Conservation (phyloP, 2,113 vertebrate species). For the Arizona elegans region DNA sequence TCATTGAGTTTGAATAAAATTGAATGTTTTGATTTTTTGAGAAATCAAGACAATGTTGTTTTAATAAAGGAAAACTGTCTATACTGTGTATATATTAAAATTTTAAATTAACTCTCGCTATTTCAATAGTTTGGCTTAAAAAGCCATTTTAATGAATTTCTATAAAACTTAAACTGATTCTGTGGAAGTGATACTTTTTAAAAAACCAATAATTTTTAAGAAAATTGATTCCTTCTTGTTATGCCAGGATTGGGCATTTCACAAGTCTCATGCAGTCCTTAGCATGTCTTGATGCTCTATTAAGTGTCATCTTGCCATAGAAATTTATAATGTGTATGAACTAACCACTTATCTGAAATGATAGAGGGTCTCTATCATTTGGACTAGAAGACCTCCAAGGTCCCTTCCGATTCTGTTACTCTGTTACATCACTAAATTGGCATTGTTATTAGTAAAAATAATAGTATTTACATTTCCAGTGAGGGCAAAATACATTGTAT, state of each 20-base stretch:
- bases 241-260: not conserved
- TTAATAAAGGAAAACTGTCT: slow-evolving; percentile 16
- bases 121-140: not conserved
- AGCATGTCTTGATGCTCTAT: not conserved
- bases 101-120: not conserved
- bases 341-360: not conserved
- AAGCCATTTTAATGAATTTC: not conserved
- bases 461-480: not conserved
- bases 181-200: not conserved
- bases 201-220: not conserved
- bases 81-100: fast-evolving
- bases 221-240: not conserved
- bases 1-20: not conserved
- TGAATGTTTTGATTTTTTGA: not conserved
- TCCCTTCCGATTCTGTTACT: not conserved
- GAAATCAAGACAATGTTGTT: not conserved
- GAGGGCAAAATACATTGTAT: not conserved
- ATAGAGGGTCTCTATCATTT: not conserved
- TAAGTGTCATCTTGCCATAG: not conserved
- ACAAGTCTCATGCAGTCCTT: not conserved
- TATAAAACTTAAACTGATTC: not conserved
- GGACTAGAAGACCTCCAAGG: not conserved
- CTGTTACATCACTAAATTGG: not conserved
- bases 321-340: not conserved
- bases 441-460: not conserved